Percentiles rank a stretch among this genome's conserved stretches.
phyloP scores from a whole-genome alignment of 2,113 vertebrate species.

The Erpornis zantholeuca region DNA sequence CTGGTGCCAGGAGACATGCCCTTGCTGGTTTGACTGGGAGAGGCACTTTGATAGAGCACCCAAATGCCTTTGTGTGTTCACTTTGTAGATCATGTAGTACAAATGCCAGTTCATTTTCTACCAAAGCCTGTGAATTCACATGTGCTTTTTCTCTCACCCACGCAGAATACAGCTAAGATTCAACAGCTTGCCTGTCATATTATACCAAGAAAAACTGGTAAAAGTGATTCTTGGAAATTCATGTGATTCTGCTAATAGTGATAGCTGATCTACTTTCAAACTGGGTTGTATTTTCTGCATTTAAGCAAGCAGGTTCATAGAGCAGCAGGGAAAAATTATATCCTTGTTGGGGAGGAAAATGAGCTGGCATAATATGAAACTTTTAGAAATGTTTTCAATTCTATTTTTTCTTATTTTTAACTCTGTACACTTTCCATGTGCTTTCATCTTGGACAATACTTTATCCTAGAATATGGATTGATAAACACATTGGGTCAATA shows the following conservation, averaged over 20 bases:
- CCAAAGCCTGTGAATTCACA: constrained; percentile 13
- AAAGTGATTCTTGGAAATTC: constrained; percentile 36
- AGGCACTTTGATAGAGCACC: constrained; percentile 24
- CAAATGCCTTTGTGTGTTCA: not conserved
- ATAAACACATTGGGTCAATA: constrained; percentile 2
- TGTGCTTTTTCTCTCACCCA: constrained; percentile 43
- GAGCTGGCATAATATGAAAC: not conserved
- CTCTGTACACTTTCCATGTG: not conserved
- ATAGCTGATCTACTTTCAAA: constrained; percentile 8
- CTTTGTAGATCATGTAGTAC: not conserved
- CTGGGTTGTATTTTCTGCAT: not conserved
- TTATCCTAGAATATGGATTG: not conserved
- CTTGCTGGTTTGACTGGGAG: constrained; percentile 51
- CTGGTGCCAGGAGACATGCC: constrained; percentile 37
- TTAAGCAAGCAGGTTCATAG: not conserved
- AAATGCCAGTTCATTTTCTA: not conserved
- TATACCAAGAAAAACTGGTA: constrained; percentile 20
- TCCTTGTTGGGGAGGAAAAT: not conserved
- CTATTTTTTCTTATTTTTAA: not conserved
- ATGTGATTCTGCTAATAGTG: constrained; percentile 32
- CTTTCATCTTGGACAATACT: not conserved
- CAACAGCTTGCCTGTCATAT: constrained; percentile 28
- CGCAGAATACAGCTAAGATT: not conserved
- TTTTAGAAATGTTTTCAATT: not conserved
- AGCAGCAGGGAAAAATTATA: not conserved